Base-by-base conservation (phyloP, 2,888 invertebrate species). In the Leucania comma region DNA sequence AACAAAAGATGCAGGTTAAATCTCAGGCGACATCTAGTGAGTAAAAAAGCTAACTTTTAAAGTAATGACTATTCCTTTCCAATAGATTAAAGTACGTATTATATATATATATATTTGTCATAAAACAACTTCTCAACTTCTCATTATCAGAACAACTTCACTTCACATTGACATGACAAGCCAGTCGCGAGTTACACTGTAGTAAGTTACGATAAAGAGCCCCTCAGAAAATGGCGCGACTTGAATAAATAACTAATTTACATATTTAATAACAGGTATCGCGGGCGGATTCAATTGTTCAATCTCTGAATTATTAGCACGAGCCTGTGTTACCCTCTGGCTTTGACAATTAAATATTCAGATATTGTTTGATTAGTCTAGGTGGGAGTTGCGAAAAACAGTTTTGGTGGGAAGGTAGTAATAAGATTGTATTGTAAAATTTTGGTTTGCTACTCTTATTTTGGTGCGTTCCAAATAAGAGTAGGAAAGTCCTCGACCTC, bases 191-290 rank as follows among this genome's bases (percentile, higher is more conserved):
- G 85, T 86, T 82, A 86, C 78, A 81, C 75, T 29, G 71, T 85
- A 89, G 71, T 85, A 89, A 89, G 85, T 88, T 89, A 59, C 48
- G 82, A 69, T 72, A 88, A 86, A 87, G 80, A 83, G 89, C 93
- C 91, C 91, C 82, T 85, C 88, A 58, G 86, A 82, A 82, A 87
- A 86, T 85, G 86, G 86, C 46, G 64, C 64, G 90, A 87, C 88
- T 93, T 94, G 93, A 94, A 95, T 95, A 95, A 95, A 95, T 95
- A 94, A 95, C 92, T 93, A 86, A 95, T 95, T 95, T 95, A 88
- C 94, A 95, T 95, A 93, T 93, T 93, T 95, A 94, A 94, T 94
- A 93, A 93, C 94, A 93, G 93, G 93, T 94, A 93, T 93, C 91
- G 90, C 87, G 90, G 89, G 84, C 78, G 90, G 70, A 91, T 94